These are phyloP conservation scores for Halictus ligatus DNA, from an alignment of 2,888 invertebrate species.

Conservation along the genomic window DNA sequence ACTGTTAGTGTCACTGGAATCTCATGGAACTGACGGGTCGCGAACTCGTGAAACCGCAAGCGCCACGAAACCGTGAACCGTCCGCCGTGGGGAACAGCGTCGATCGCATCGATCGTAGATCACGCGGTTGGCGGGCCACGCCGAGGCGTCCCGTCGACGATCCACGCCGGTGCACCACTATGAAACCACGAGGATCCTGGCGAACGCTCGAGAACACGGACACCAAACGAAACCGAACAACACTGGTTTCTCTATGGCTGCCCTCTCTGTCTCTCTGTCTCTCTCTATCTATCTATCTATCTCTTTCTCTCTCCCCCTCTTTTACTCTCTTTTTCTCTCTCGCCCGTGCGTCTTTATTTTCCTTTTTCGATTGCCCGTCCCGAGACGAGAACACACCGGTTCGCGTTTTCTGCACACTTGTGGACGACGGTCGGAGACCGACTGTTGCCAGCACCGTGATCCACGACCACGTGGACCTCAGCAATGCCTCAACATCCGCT, in stretches of 20 bases:
- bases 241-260: neutral
- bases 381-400: constrained; percentile 47
- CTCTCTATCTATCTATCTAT: no score
- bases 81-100: neutral
- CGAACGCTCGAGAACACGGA: constrained; percentile 19
- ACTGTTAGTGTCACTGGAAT: neutral
- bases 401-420: constrained; percentile 62
- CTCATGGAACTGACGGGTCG: neutral
- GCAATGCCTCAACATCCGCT: constrained; percentile 66
- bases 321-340: neutral
- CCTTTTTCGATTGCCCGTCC: neutral
- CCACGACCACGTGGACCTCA: constrained; percentile 78
- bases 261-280: neutral
- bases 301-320: neutral
- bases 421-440: constrained; percentile 73
- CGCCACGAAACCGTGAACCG: neutral
- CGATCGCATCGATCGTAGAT: constrained; percentile 4
- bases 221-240: constrained; percentile 7
- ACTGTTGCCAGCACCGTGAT: constrained; percentile 76
- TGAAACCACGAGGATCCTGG: neutral
- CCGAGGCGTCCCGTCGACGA: neutral
- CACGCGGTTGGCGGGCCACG: neutral
- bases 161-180: neutral
- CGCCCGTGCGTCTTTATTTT: neutral
- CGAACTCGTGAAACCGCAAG: neutral